Base-by-base conservation (phyloP, 2,113 vertebrate genomes). In the Eclectus roratus region DNA sequence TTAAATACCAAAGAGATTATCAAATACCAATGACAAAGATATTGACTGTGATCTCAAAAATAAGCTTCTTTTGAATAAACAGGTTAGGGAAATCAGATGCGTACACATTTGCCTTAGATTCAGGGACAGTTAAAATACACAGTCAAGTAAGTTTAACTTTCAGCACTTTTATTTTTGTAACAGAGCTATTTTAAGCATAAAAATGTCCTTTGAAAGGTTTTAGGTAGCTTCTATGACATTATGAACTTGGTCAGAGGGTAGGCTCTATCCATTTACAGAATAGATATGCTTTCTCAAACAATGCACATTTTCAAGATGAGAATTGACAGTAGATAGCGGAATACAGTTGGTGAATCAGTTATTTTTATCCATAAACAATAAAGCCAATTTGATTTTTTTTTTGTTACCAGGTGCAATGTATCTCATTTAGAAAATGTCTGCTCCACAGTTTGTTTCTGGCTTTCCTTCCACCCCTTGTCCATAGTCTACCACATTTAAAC, bases 141-240 rank as follows among this genome's bases (percentile, higher is more conserved):
- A 47, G 33, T 11, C 29, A 84, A 79, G 24, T 21, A 0, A 35
- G 60, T 80, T 64, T 60, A 63, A 17, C 13, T 90, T 78, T 61
- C 83, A 88, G 17, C 43, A 63, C 10, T 83, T 94, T 85, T 70
- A 73, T 91, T 94, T 94, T 91, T 92, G 58, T 43, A 88, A 12
- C 16, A 50, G 3, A 6, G 31, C 5, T 91, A 91, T 91, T 90
- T 83, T 78, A 77, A 74, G 10, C 3, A 8, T 44, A 1, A 49
- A 63, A 41, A 41, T 2, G 39, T 41, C 25, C 23, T 60, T 84
- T 70, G 25, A 77, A 77, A 72, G 5, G 2, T n/a, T 69, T 80
- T 74, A 49, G n/a, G 29, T 78, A 78, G 11, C 7, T 78, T 56
- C 21, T 83, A 11, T 35, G 31, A 28, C 21, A 50, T 46, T 44